Percentiles rank a stretch among this genome's conserved stretches.
Conservation (phyloP, 2,888 invertebrate species). For the Trilocha varians region DNA sequence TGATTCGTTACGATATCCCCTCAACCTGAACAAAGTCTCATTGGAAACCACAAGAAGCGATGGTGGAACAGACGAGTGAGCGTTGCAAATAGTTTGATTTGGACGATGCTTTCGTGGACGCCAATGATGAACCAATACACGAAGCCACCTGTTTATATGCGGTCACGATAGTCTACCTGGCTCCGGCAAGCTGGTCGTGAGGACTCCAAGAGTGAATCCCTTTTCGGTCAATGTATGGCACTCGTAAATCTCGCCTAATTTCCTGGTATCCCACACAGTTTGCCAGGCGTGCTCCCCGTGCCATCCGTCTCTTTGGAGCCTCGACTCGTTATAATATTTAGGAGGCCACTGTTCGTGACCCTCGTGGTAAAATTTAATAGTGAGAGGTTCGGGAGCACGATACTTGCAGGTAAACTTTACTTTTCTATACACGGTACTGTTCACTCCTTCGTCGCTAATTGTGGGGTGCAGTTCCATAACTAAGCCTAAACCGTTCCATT, state of each 20-base stretch:
- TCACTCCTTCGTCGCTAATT: constrained; percentile 29
- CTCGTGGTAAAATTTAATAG: constrained; percentile 48
- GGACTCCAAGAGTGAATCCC: constrained; percentile 48
- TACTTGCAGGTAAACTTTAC: constrained; percentile 57
- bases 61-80: not conserved
- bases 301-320: constrained; percentile 43
- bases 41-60: not conserved
- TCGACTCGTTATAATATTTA: constrained; percentile 40
- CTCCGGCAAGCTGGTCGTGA: constrained; percentile 44
- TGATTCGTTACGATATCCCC: not conserved
- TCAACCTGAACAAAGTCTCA: not conserved
- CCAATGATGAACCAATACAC: not conserved
- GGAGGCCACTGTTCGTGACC: constrained; percentile 30
- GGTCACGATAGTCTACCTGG: constrained; percentile 19
- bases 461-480: constrained; percentile 60
- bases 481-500: constrained; percentile 33
- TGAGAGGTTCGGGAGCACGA: constrained; percentile 50
- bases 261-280: constrained; percentile 41
- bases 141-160: constrained; percentile 15
- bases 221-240: constrained; percentile 49
- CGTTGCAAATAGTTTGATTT: not conserved
- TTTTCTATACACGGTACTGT: constrained; percentile 22
- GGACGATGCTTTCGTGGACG: not conserved
- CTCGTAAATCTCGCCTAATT: constrained; percentile 38
- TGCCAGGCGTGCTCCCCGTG: constrained; percentile 42